Evolutionary conservation across 2,113 vertebrate genomes (phyloP), one percentile per base, ranked within the genome.

Genomic region (Trematomus loennbergii): DNA sequence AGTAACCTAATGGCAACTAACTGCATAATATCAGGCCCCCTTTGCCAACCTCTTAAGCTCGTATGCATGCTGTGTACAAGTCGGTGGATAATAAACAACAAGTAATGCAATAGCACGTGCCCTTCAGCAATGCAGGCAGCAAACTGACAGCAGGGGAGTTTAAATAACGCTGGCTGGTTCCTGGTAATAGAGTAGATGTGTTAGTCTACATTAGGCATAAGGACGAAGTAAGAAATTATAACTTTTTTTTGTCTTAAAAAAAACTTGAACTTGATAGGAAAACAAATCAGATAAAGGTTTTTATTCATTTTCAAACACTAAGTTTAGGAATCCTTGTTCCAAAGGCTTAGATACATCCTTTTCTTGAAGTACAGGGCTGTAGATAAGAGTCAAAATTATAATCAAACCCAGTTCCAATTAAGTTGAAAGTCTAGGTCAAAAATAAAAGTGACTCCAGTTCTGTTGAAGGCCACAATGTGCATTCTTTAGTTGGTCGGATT

Each of bases 91-190:
- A 22, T 57, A 57, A n/a, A 11, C 8, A n/a, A 50, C 12, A 17
- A 61, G 17, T 18, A 49, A 22, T 43, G 12, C 43, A 50, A 0
- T 45, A 12, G 55, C 29, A 55, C 10, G 55, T 8, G 40, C 3
- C 22, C 12, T 22, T 49, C 55, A 20, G 11, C 22, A 22, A 3
- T 49, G 57, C 45, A 50, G 11, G n/a, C 66, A 43, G 33, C 29
- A 53, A 49, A 20, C 50, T 15, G 33, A 43, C 50, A 36, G 64
- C 65, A 70, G 65, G 65, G 20, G 68, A 3, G 40, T 48, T 58
- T 17, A 9, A 46, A 70, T 58, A 12, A 36, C 16, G 25, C 25
- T 36, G 45, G 16, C 4, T 12, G 68, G 5, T 18, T 46, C 46
- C 53, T 43, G 33, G 11, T 18, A 29, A 15, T 46, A 65, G 20